These are phyloP conservation scores for Carposina sasakii DNA, from an alignment of 1,140 invertebrate genomes.

Conservation along the genomic window DNA sequence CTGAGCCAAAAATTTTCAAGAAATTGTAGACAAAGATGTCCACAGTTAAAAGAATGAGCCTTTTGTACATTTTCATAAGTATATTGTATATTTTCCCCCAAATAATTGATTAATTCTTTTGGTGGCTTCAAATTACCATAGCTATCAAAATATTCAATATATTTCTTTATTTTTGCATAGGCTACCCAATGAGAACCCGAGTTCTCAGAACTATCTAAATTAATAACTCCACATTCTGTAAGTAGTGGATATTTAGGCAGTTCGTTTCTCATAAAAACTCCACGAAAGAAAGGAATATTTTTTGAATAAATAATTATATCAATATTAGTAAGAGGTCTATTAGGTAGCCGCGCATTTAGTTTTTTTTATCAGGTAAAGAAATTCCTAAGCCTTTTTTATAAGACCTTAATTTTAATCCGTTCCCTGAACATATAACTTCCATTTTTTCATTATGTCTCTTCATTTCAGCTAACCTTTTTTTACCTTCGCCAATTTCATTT, in stretches of 20 bases:
- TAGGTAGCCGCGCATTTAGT: constrained; percentile 24
- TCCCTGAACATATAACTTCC: constrained; percentile 35
- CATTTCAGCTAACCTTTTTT: constrained; percentile 27
- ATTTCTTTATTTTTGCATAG: constrained; percentile 31
- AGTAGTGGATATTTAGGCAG: constrained; percentile 23
- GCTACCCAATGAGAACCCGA: constrained; percentile 42
- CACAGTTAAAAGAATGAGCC: constrained; percentile 8
- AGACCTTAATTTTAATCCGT: constrained; percentile 35
- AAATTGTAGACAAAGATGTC: constrained; percentile 11
- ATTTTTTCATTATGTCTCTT: constrained; percentile 42
- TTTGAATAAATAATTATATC: constrained; percentile 22
- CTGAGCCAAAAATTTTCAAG: constrained; percentile 2
- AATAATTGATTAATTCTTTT: constrained; percentile 6
- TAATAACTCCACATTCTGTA: constrained; percentile 37
- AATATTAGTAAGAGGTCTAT: constrained; percentile 23
- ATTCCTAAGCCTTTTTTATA: constrained; percentile 36
- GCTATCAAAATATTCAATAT: constrained; percentile 28
- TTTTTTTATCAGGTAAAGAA: constrained; percentile 21
- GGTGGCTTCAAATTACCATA: constrained; percentile 38
- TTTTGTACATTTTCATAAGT: constrained; percentile 3
- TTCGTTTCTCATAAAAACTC: constrained; percentile 34
- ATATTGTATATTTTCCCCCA: not conserved
- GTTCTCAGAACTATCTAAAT: constrained; percentile 31
- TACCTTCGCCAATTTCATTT: constrained; percentile 19
- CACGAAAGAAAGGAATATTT: constrained; percentile 30